Base-by-base conservation (phyloP, 2,797 vertebrate genomes). In the Hafferia zeledoni region DNA sequence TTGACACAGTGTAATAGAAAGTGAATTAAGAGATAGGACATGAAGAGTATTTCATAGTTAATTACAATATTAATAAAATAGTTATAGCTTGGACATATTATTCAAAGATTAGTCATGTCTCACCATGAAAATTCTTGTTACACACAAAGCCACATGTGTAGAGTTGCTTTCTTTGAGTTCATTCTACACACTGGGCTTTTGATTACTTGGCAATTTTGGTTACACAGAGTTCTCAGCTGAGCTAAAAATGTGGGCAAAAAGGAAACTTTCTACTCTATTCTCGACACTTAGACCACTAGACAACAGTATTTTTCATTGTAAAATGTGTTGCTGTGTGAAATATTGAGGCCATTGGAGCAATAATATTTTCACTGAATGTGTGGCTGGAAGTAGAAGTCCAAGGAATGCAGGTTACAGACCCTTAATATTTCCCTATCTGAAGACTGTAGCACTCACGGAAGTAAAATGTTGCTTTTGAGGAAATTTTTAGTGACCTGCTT, bases 21-120 rank as follows among this genome's bases (percentile, higher is more conserved):
- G 18, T 64, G 23, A 74, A 71, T 72, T n/a, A 92, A 93, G 28
- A 91, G 37, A 27, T 10, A 81, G 35, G 39, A 71, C 39, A 60
- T 33, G 22, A 28, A 89, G 14, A 1, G 0, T 77, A 88, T 89
- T 85, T 94, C 60, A 47, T 88, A 80, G 81, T 84, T 93, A 91
- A 94, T 95, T 90, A 52, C 28, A 77, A 39, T 91, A 92, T 55
- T 93, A 87, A 46, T 64, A 80, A 88, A 88, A 61, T 61, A 83
- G 81, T 76, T 71, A 60, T 41, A 75, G 9, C 55, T 63, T 18
- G 44, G 46, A 83, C 72, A 53, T 57, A 33, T 80, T 82, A 63
- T 43, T 80, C 8, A 1, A 85, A 15, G 33, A 57, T 93, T 71
- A 83, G 74, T 88, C 61, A 72, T 18, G 12, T 59, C 18, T 88